Conservation (phyloP, 2,888 invertebrate species). For the Caenorhabditis macrosperma region DNA sequence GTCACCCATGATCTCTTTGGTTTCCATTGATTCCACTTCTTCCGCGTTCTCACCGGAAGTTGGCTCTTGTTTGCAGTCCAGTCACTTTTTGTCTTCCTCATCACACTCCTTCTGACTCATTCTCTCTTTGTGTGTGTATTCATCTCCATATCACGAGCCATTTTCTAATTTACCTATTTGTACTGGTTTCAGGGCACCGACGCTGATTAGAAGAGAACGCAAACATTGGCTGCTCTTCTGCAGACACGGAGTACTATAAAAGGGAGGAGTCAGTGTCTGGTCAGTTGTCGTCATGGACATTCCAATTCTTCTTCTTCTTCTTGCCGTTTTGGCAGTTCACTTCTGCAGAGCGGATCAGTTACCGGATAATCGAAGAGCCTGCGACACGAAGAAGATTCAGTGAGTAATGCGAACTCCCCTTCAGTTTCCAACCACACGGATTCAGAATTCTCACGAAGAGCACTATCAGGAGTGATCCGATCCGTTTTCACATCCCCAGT, state of each 20-base stretch:
- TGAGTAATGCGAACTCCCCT: background rate
- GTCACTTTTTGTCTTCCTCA: background rate
- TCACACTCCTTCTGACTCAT: background rate
- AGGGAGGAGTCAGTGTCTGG: background rate
- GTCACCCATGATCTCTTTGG: no score
- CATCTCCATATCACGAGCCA: background rate
- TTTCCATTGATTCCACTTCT: no score
- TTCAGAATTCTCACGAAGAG: conserved; percentile 22
- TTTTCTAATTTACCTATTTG: conserved; percentile 5
- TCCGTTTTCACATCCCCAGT: background rate
- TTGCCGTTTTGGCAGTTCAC: background rate
- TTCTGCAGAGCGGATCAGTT: background rate
- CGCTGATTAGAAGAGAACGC: background rate
- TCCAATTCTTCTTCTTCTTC: background rate
- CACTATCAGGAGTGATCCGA: background rate
- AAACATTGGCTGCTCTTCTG: background rate
- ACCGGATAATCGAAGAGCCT: background rate
- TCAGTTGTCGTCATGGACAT: background rate
- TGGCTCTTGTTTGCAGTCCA: background rate
- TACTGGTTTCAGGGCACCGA: conserved; percentile 10
- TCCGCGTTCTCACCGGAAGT: background rate
- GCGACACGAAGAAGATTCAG: background rate
- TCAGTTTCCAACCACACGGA: background rate
- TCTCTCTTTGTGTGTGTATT: background rate
- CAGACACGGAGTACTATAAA: background rate